Percentiles rank a stretch among this genome's conserved stretches.
phyloP scores from a whole-genome alignment of 92 coral and sea anemone genomes.

The Isaurus tuberculatus region DNA sequence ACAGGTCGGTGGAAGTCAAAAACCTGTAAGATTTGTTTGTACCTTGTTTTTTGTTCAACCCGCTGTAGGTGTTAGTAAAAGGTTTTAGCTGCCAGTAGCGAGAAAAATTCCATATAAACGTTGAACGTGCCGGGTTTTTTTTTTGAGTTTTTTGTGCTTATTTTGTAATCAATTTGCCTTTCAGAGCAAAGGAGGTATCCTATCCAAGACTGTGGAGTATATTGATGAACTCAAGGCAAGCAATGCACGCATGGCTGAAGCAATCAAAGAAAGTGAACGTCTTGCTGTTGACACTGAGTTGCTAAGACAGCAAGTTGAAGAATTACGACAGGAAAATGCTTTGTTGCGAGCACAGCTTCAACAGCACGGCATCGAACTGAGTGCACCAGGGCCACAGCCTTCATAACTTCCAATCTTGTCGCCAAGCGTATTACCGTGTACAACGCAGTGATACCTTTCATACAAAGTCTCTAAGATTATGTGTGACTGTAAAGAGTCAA shows the following conservation, averaged over 20 bases:
- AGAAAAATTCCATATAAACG: too few species aligned
- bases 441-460: neutral
- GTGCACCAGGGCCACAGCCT: conserved; percentile 43
- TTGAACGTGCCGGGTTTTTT: too few species aligned
- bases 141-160: neutral
- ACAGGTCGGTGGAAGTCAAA: conserved; percentile 71
- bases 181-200: conserved; percentile 98
- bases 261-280: conserved; percentile 92
- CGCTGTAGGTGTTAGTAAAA: neutral
- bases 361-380: conserved; percentile 92
- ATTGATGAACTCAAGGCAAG: conserved; percentile 85
- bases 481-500: neutral
- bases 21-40: conserved; percentile 19
- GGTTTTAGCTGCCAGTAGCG: neutral
- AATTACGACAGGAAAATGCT: conserved; percentile 90
- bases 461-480: neutral
- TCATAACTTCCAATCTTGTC: neutral
- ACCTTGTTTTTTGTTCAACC: neutral
- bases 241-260: conserved; percentile 92
- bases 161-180: neutral
- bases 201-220: conserved; percentile 96
- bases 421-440: neutral
- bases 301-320: conserved; percentile 95
- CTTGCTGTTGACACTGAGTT: conserved; percentile 81
- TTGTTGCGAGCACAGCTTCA: conserved; percentile 91